Conservation (phyloP, 2,888 invertebrate species). For the Epinotia nisella region DNA sequence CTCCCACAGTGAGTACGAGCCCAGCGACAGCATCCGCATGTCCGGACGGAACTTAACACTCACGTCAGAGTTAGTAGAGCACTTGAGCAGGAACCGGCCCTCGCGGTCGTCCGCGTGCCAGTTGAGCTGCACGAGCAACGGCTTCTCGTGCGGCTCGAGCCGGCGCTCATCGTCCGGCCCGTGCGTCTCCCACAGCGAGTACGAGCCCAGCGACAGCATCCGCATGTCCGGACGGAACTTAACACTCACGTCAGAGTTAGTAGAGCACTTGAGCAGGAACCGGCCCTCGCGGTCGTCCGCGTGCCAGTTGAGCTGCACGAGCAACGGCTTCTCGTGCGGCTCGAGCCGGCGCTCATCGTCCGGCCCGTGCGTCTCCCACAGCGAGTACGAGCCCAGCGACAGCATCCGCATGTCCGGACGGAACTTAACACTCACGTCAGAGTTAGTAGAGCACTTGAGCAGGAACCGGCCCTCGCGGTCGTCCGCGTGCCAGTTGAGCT, state of each 20-base stretch:
- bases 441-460: conserved; percentile 94
- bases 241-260: conserved; percentile 89
- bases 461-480: conserved; percentile 99
- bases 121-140: conserved; percentile 97
- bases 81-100: conserved; percentile 97
- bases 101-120: conserved; percentile 99
- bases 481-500: conserved; percentile 99
- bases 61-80: conserved; percentile 93
- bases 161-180: conserved; percentile 94
- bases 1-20: conserved; percentile 88
- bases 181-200: conserved; percentile 90
- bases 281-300: conserved; percentile 99
- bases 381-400: conserved; percentile 71
- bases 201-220: conserved; percentile 60
- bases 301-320: conserved; percentile 99
- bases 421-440: conserved; percentile 85
- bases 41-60: conserved; percentile 47
- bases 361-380: conserved; percentile 90
- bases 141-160: conserved; percentile 96
- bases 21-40: not conserved
- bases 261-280: conserved; percentile 95
- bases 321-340: conserved; percentile 96
- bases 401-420: not conserved
- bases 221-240: conserved; percentile 57
- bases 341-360: conserved; percentile 95